Evolutionary conservation across 2,113 vertebrate genomes (phyloP).

Genomic region (Amphiprion ocellaris): DNA sequence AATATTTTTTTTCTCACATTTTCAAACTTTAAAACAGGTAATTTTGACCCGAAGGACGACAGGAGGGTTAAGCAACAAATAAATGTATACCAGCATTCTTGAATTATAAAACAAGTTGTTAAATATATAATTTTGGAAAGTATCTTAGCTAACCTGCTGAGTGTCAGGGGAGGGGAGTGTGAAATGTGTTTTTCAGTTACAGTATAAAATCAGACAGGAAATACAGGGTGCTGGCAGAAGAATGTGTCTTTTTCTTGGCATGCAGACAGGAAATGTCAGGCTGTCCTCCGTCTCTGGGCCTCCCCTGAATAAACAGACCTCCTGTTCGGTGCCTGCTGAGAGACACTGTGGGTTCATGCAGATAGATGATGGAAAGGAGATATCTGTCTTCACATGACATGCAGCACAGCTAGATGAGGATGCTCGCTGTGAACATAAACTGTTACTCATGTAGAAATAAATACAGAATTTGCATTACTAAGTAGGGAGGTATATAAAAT

Average conservation of each 20-base stretch:
- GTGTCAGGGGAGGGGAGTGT: neutral
- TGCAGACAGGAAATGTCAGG: conserved; percentile 60
- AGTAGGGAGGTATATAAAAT: neutral
- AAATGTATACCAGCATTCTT: too few species aligned
- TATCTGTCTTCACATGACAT: neutral
- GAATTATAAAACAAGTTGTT: too few species aligned
- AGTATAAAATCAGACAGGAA: conserved; percentile 49
- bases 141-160: too few species aligned
- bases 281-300: conserved; percentile 27
- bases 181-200: conserved; percentile 26
- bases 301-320: conserved; percentile 46
- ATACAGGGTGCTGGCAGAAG: conserved; percentile 33
- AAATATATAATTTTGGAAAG: too few species aligned
- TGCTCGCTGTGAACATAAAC: neutral
- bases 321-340: conserved; percentile 20
- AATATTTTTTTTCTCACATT: too few species aligned
- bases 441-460: neutral
- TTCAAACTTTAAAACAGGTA: too few species aligned
- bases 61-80: too few species aligned
- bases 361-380: neutral
- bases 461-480: neutral
- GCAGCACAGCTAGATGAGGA: neutral
- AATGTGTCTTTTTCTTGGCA: conserved; percentile 60
- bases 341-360: neutral
- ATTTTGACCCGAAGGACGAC: too few species aligned